These are phyloP conservation scores for Dasyornis broadbenti DNA, from an alignment of 2,113 vertebrate genomes.

Conservation along the genomic window DNA sequence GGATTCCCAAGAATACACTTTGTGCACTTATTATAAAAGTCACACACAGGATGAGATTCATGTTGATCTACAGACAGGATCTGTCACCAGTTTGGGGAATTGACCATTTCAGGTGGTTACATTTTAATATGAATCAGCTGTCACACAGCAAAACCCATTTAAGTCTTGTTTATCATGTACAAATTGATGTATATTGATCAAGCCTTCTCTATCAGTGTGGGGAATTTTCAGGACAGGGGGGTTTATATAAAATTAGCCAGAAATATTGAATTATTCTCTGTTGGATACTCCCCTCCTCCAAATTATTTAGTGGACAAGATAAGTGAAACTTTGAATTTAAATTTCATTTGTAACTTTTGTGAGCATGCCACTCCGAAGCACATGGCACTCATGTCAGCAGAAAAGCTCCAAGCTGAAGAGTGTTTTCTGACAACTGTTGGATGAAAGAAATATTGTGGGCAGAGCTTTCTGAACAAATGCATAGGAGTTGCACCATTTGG, in stretches of 20 bases:
- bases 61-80: not conserved
- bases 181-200: not conserved
- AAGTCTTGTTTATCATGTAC: not conserved
- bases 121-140: slow-evolving; percentile 27
- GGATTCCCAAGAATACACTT: not conserved
- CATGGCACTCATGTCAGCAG: not conserved
- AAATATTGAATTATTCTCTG: not conserved
- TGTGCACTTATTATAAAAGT: not conserved
- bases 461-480: not conserved
- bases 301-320: not conserved
- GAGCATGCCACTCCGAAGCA: not conserved
- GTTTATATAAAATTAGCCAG: not conserved
- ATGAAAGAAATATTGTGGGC: not conserved
- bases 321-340: not conserved
- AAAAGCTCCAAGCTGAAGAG: not conserved
- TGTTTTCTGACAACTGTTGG: not conserved
- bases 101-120: not conserved
- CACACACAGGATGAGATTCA: slow-evolving; percentile 1
- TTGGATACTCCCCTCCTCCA: not conserved
- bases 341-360: not conserved
- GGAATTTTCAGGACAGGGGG: not conserved
- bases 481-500: not conserved
- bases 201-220: not conserved
- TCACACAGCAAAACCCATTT: not conserved
- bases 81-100: not conserved